Evolutionary conservation across 2,113 vertebrate genomes (phyloP), one percentile per base, ranked within the genome.

Genomic region (Penelope pileata): DNA sequence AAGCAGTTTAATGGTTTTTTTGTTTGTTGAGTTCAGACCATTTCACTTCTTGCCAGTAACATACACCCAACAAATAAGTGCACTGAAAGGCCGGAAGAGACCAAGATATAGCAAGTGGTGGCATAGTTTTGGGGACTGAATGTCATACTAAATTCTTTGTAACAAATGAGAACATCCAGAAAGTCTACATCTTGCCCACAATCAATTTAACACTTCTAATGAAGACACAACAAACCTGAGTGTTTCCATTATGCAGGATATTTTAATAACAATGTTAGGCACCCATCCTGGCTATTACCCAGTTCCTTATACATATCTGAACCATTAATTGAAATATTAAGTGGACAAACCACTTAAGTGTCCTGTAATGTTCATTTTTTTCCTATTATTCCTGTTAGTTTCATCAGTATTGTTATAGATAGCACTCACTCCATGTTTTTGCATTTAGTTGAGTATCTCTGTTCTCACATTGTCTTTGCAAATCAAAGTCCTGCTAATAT

Each of bases 121-220:
- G 24, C 2, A 2, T 16, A 58, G 14, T 5, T 50, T 34, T 72
- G 27, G 23, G 16, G n/a, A 90, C 4, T 11, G 19, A 11, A 85
- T 16, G 63, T 6, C 9, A 48, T 23, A 86, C 29, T 73, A 93
- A 58, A 73, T 7, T 2, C 21, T 73, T 73, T 36, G 4, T 66
- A 64, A 82, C 32, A 69, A 78, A 80, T 23, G 8, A 81, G 27
- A 24, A 83, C 48, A 68, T 42, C 30, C 56, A 78, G 76, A 90
- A 88, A 66, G 72, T 40, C 54, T 83, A 92, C 45, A 89, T 77
- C 34, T 60, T 63, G 38, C 16, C 19, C 45, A 73, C 72, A 67
- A 74, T 53, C 93, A 92, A 66, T 76, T 13, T 76, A 86, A 32
- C 59, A n/a, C 72, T 88, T 91, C n/a, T n/a, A n/a, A n/a, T n/a